Conservation (phyloP, 2,888 invertebrate genomes). For the Serrognathus titanus region DNA sequence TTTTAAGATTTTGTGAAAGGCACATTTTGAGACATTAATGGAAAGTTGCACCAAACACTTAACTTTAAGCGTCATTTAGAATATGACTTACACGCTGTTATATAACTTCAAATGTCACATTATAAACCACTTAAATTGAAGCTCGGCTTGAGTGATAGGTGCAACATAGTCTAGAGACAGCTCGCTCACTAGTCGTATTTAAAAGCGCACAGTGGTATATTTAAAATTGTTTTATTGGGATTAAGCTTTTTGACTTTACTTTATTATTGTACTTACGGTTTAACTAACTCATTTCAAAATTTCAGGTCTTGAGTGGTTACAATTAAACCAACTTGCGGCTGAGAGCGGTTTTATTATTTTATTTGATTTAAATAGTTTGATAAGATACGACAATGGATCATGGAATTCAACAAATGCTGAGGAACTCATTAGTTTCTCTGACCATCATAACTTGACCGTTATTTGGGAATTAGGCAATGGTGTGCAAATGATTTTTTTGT, state of each 20-base stretch:
- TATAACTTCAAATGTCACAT: too few relatives aligned
- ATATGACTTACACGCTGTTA: too few relatives aligned
- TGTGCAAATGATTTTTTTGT: constrained; percentile 29
- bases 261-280: background rate
- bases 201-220: too few relatives aligned
- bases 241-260: too few relatives aligned
- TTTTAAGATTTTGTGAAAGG: too few relatives aligned
- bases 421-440: constrained; percentile 61
- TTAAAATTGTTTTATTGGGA: background rate
- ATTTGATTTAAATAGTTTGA: constrained; percentile 68
- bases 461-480: constrained; percentile 72
- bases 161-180: too few relatives aligned
- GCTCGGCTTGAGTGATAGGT: too few relatives aligned
- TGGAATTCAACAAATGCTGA: constrained; percentile 70
- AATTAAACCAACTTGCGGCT: constrained; percentile 60
- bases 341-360: constrained; percentile 59
- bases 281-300: constrained; percentile 14
- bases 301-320: constrained; percentile 57
- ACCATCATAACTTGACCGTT: constrained; percentile 52
- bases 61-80: too few relatives aligned
- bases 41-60: too few relatives aligned
- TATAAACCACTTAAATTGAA: too few relatives aligned
- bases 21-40: too few relatives aligned
- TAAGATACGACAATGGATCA: constrained; percentile 53
- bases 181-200: too few relatives aligned